phyloP scores from a whole-genome alignment of 2,888 invertebrate species.

The Desoria tigrina region DNA sequence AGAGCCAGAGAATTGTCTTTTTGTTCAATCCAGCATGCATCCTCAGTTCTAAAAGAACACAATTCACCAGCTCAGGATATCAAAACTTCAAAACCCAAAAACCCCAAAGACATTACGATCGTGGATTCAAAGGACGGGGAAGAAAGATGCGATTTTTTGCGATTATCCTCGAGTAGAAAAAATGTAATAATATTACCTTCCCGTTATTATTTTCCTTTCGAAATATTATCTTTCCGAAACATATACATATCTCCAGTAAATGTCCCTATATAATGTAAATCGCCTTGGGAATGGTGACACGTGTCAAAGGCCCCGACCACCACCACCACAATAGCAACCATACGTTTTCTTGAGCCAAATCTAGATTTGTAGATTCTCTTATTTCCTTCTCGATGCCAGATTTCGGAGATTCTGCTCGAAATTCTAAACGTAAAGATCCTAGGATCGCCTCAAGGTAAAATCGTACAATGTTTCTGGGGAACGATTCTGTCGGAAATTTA shows the following conservation, averaged over 20 bases:
- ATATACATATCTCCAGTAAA: not conserved
- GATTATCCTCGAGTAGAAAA: not conserved
- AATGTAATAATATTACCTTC: constrained; percentile 2
- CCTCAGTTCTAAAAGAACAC: constrained; percentile 5
- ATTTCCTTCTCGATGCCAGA: too few relatives aligned
- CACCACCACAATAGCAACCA: not conserved
- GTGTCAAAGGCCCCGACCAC: constrained; percentile 13
- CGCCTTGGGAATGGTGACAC: constrained; percentile 22
- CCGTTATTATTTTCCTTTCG: not conserved
- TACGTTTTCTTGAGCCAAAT: not conserved
- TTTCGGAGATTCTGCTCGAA: too few relatives aligned
- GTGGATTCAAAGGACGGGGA: not conserved
- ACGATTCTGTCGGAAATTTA: too few relatives aligned
- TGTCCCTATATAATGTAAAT: constrained; percentile 13
- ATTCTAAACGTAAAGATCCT: not conserved
- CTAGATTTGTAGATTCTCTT: too few relatives aligned
- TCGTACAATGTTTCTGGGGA: too few relatives aligned
- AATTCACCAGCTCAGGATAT: constrained; percentile 1
- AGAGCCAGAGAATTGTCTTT: constrained; percentile 24
- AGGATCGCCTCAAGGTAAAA: not conserved
- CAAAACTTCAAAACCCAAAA: not conserved
- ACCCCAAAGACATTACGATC: constrained; percentile 9
- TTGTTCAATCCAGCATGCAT: constrained; percentile 24
- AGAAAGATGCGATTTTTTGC: constrained; percentile 15
- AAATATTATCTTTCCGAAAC: not conserved